A percentile compares a stretch with the other conserved stretches of the same genome.
Evolutionary conservation across 2,113 vertebrate species (phyloP).

Genomic region (Tringa solitaria): DNA sequence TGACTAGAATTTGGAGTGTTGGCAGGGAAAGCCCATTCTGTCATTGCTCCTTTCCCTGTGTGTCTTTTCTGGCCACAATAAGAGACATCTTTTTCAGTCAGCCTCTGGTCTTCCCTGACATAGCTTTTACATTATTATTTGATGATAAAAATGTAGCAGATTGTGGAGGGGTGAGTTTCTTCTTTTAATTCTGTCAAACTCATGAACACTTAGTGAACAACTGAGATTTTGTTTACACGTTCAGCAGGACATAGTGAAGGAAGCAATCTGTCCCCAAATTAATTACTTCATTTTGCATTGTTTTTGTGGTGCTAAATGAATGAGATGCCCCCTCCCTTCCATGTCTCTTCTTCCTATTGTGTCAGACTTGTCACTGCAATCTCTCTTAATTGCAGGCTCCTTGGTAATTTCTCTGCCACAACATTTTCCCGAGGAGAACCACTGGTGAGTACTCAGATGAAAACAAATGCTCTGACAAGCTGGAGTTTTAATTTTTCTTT

Average conservation of each 20-base stretch:
- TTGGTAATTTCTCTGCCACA: conserved; percentile 39
- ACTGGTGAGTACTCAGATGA: conserved; percentile 24
- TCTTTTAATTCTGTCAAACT: conserved; percentile 1
- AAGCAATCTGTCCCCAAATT: conserved; percentile 64
- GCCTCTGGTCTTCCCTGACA: neutral
- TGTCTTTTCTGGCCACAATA: neutral
- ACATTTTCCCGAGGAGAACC: conserved; percentile 13
- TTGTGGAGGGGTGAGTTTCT: neutral
- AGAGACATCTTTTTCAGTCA: neutral
- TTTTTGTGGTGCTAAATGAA: conserved; percentile 63
- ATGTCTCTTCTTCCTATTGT: neutral
- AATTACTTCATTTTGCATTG: conserved; percentile 58
- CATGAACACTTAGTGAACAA: conserved; percentile 35
- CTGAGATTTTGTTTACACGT: conserved; percentile 60
- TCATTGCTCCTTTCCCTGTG: neutral
- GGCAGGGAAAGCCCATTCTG: neutral
- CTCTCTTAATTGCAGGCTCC: conserved; percentile 67
- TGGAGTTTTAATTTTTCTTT: conserved; percentile 45
- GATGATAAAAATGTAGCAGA: neutral
- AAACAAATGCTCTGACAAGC: conserved; percentile 56
- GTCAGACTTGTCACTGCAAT: conserved; percentile 50
- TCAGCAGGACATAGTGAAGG: conserved; percentile 54
- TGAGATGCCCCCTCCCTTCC: neutral
- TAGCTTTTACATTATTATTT: neutral
- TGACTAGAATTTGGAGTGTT: neutral